Conservation (phyloP, 2,113 vertebrate genomes). For the Galeopterus variegatus region DNA sequence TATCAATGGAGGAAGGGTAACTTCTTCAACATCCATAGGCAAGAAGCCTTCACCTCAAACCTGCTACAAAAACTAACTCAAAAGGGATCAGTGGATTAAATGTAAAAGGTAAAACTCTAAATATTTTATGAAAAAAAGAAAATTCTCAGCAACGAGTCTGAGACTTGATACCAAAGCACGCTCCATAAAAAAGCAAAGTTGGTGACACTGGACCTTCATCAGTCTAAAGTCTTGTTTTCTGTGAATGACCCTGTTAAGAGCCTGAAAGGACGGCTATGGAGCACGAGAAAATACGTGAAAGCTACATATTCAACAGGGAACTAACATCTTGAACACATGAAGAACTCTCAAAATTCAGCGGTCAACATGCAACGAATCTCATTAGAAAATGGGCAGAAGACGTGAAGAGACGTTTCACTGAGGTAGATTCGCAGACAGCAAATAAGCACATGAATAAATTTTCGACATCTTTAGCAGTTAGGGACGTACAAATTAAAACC, state of each 20-base stretch:
- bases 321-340: background rate
- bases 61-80: background rate
- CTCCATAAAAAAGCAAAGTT: background rate
- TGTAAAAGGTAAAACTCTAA: background rate
- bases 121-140: background rate
- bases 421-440: background rate
- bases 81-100: background rate
- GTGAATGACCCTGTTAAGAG: background rate
- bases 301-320: background rate
- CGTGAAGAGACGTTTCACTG: background rate
- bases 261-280: no score
- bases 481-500: background rate
- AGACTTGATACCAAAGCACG: background rate
- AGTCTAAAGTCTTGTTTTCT: background rate
- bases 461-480: background rate
- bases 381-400: background rate
- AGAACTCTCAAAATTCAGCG: background rate
- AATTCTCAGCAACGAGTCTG: background rate
- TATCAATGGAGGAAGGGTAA: no score
- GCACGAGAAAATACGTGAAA: background rate
- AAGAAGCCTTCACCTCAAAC: background rate
- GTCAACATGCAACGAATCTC: background rate
- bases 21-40: background rate
- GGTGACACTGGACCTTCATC: background rate
- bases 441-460: background rate